phyloP scores from a whole-genome alignment of 2,888 invertebrate species.

The Tetheella fluctuosa region DNA sequence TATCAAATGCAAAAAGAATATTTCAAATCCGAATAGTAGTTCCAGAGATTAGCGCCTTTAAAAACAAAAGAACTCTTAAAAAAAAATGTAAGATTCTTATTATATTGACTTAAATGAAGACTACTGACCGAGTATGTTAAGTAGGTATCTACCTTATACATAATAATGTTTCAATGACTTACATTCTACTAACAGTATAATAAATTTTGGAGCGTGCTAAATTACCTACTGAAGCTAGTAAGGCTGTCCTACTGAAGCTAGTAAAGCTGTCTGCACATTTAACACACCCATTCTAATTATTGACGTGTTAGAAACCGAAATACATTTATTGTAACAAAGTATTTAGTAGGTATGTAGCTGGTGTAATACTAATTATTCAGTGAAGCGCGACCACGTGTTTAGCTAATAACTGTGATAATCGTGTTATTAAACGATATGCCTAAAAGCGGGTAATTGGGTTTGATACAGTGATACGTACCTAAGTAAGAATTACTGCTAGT shows the following conservation, averaged over 20 bases:
- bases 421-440: conserved; percentile 6
- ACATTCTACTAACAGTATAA: neutral
- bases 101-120: too few species aligned
- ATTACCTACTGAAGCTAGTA: neutral
- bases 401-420: neutral
- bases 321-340: neutral
- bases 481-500: too few species aligned
- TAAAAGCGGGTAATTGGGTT: neutral
- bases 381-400: neutral
- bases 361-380: neutral
- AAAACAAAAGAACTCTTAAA: too few species aligned
- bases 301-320: neutral
- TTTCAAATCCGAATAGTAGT: too few species aligned
- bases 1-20: too few species aligned
- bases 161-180: neutral
- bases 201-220: neutral
- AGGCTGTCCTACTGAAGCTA: neutral
- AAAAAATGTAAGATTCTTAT: too few species aligned
- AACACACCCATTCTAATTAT: neutral
- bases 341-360: neutral
- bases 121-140: too few species aligned
- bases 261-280: neutral
- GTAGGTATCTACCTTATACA: too few species aligned
- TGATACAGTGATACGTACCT: neutral
- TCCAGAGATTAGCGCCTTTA: too few species aligned